Percentiles rank a stretch among this genome's conserved stretches.
Conservation (phyloP, 2,113 vertebrate genomes). For the Hydrolagus affinis region DNA sequence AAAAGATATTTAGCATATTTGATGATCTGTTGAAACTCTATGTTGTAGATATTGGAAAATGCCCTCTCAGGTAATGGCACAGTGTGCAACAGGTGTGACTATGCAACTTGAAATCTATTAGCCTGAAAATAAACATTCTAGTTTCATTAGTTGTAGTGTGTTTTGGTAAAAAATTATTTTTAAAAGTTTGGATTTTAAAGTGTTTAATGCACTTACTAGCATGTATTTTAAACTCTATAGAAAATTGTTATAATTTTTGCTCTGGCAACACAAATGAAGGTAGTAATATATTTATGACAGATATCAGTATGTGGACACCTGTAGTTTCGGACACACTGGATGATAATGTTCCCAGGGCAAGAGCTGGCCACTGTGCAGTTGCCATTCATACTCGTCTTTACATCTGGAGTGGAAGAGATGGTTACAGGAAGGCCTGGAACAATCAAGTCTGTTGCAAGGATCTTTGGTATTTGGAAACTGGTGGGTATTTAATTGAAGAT, state of each 20-base stretch:
- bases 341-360: constrained; percentile 71
- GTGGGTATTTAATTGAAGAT: constrained; percentile 52
- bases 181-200: neutral
- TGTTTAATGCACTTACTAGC: neutral
- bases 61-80: neutral
- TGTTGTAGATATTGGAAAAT: neutral
- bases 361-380: constrained; percentile 83
- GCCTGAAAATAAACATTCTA: too few species aligned
- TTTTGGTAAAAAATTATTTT: neutral
- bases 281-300: constrained; percentile 51
- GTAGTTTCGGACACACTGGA: constrained; percentile 66
- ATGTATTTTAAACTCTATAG: neutral
- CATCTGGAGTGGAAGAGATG: constrained; percentile 92
- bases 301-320: constrained; percentile 73
- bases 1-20: neutral
- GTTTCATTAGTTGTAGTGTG: neutral
- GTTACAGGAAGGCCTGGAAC: constrained; percentile 84
- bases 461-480: constrained; percentile 95
- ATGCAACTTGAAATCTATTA: too few species aligned
- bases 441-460: constrained; percentile 98
- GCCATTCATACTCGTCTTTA: constrained; percentile 83
- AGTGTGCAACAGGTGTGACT: neutral
- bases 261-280: constrained; percentile 5
- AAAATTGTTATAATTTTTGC: neutral
- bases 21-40: neutral